Conservation (phyloP, 2,113 vertebrate genomes). For the Edolisoma coerulescens region DNA sequence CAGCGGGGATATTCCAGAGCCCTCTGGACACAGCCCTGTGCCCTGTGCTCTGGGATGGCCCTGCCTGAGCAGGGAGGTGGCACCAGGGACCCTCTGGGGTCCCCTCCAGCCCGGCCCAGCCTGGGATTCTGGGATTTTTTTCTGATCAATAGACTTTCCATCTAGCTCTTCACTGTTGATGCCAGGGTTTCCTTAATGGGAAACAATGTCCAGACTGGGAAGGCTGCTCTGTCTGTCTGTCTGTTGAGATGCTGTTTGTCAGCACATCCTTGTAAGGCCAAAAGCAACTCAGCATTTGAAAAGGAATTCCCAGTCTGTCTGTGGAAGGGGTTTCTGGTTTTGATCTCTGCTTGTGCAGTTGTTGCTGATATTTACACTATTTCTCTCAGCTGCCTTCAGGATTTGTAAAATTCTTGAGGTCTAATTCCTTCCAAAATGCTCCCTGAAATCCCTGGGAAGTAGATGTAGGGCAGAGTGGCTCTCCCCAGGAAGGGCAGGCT, state of each 20-base stretch:
- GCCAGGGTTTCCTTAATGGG: neutral
- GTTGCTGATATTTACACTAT: neutral
- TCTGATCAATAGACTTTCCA: neutral
- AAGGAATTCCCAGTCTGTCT: neutral
- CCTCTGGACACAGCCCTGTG: neutral
- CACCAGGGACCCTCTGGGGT: neutral
- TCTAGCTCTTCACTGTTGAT: neutral
- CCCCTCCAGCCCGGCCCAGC: neutral
- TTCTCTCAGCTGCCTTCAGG: neutral
- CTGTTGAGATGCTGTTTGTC: neutral
- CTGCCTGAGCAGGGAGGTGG: neutral
- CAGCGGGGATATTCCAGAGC: neutral
- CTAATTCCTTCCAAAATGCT: neutral
- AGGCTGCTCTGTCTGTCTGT: neutral
- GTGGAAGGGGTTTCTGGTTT: neutral
- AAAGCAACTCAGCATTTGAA: neutral
- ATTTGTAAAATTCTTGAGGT: neutral
- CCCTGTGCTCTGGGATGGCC: neutral
- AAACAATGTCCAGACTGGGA: accelerated
- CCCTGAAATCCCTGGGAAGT: neutral
- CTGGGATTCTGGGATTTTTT: neutral
- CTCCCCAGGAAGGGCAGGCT: neutral
- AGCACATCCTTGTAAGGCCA: neutral
- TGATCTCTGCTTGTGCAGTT: neutral
- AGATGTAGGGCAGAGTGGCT: neutral